Evolutionary conservation across 2,888 invertebrate genomes (phyloP).

Genomic region (Eretmocerus hayati): DNA sequence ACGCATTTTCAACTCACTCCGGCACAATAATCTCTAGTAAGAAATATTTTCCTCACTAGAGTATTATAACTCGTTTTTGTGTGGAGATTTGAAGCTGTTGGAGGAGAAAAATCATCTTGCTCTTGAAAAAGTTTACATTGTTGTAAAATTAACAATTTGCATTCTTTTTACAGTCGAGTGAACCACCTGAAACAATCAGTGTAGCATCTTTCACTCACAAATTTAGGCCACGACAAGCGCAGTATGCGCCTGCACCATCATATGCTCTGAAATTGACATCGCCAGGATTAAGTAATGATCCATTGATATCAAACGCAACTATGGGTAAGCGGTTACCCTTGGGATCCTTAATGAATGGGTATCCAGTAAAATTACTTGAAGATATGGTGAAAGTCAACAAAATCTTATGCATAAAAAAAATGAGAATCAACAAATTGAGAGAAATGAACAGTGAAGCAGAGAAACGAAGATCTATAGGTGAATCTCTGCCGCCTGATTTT

Average conservation of each 20-base stretch:
- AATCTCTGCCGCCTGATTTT: conserved; percentile 77
- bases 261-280: conserved; percentile 41
- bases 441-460: conserved; percentile 90
- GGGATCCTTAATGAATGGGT: conserved; percentile 66
- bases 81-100: too few species aligned
- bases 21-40: too few species aligned
- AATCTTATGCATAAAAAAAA: conserved; percentile 73
- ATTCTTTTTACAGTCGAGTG: conserved; percentile 60
- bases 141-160: background rate
- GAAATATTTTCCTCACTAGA: too few species aligned
- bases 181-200: conserved; percentile 83
- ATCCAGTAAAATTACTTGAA: conserved; percentile 77
- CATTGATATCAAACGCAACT: conserved; percentile 54
- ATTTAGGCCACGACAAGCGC: conserved; percentile 64
- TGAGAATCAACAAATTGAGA: conserved; percentile 70
- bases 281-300: conserved; percentile 57
- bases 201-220: conserved; percentile 76
- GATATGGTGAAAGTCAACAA: conserved; percentile 81
- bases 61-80: too few species aligned
- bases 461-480: conserved; percentile 72
- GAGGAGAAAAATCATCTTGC: too few species aligned
- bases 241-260: conserved; percentile 45
- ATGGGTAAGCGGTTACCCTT: conserved; percentile 41
- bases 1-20: too few species aligned
- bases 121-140: conserved; percentile 1